These are phyloP conservation scores for Mesopsocus fuscifrons DNA, from an alignment of 2,888 invertebrate genomes.

Conservation along the genomic window DNA sequence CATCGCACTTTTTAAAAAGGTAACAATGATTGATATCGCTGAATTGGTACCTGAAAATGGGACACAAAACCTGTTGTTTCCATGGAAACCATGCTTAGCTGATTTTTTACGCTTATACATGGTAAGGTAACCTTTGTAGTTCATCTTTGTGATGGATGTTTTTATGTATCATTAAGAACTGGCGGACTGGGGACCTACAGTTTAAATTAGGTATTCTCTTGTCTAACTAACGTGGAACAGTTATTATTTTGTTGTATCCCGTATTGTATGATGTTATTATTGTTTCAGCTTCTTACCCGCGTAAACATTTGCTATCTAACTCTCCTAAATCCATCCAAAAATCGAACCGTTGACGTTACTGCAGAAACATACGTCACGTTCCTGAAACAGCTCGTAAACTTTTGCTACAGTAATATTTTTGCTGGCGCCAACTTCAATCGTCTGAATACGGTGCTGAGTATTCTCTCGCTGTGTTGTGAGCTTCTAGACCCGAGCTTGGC, in stretches of 20 bases:
- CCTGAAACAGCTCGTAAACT: conserved; percentile 27
- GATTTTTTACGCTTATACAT: too few species aligned
- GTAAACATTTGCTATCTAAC: not conserved
- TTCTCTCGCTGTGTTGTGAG: conserved; percentile 25
- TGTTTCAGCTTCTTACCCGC: not conserved
- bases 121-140: too few species aligned
- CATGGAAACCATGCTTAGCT: too few species aligned
- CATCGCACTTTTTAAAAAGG: conserved; percentile 51
- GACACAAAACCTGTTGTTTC: too few species aligned
- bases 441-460: conserved; percentile 35
- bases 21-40: conserved; percentile 23
- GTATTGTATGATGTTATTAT: too few species aligned
- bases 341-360: conserved; percentile 16
- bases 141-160: too few species aligned
- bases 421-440: conserved; percentile 42
- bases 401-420: conserved; percentile 35
- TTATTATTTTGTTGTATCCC: too few species aligned
- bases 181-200: too few species aligned
- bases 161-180: too few species aligned
- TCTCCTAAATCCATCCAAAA: not conserved
- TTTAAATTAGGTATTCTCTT: too few species aligned
- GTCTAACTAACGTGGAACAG: too few species aligned
- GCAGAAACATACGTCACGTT: conserved; percentile 27
- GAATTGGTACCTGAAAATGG: too few species aligned
- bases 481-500: conserved; percentile 15